These are phyloP conservation scores for Lycodopsis pacificus DNA, from an alignment of 2,797 vertebrate species.

Conservation along the genomic window DNA sequence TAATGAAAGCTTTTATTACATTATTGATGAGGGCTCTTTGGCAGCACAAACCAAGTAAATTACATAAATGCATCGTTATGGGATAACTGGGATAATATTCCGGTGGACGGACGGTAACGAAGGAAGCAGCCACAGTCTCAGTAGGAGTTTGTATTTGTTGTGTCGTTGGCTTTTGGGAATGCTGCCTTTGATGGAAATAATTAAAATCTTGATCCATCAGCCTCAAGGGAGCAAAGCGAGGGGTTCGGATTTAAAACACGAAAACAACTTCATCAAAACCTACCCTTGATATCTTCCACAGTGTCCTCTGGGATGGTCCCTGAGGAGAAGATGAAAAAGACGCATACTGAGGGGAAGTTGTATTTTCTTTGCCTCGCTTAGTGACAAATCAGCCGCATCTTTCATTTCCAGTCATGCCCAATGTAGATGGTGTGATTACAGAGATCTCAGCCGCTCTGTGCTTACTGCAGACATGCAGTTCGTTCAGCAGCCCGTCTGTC, in stretches of 20 bases:
- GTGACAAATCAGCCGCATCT: slow-evolving; percentile 5
- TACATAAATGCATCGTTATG: not conserved
- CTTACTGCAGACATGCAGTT: slow-evolving; percentile 23
- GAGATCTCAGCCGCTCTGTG: not conserved
- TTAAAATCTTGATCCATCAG: not conserved
- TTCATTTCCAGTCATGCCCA: not conserved
- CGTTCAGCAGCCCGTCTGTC: slow-evolving; percentile 14
- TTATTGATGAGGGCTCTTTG: not conserved
- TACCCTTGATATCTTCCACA: slow-evolving; percentile 98
- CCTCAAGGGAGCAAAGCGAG: not conserved
- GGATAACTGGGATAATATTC: not conserved
- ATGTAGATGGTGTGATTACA: not conserved
- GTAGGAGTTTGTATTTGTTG: not conserved
- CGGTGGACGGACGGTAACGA: not conserved
- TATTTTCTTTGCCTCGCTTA: slow-evolving; percentile 16
- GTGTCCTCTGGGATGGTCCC: slow-evolving; percentile 92
- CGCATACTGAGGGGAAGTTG: slow-evolving; percentile 3
- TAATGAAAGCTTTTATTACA: not conserved
- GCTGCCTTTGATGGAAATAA: slow-evolving; percentile 11
- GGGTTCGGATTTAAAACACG: not conserved
- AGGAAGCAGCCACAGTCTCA: not conserved
- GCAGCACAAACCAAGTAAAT: not conserved
- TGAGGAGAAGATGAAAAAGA: slow-evolving; percentile 59
- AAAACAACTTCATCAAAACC: slow-evolving; percentile 35
- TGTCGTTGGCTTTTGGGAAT: slow-evolving; percentile 10